Conservation (phyloP, 1,140 invertebrate genomes). For the Papilio polytes region DNA sequence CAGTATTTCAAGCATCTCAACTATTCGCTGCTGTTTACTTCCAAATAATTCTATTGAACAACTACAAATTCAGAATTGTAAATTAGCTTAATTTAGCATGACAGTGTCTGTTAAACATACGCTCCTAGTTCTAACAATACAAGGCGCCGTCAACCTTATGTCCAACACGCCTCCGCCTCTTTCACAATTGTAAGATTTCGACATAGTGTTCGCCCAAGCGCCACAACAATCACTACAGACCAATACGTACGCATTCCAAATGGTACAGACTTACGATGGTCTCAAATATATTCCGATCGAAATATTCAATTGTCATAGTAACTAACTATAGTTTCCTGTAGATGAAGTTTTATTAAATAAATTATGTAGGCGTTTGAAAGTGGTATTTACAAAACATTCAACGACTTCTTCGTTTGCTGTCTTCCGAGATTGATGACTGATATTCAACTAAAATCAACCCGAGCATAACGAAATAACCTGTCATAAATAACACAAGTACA, state of each 20-base stretch:
- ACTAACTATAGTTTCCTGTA: neutral
- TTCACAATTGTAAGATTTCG: constrained; percentile 77
- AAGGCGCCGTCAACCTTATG: constrained; percentile 44
- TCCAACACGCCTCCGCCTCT: constrained; percentile 62
- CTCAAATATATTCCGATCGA: neutral
- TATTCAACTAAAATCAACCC: neutral
- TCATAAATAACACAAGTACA: constrained; percentile 21
- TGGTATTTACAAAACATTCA: neutral
- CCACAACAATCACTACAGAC: constrained; percentile 41
- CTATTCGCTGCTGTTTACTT: constrained; percentile 5
- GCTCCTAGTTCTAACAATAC: constrained; percentile 27
- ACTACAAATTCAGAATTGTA: constrained; percentile 11
- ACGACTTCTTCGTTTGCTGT: neutral
- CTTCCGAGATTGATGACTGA: neutral
- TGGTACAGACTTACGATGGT: neutral
- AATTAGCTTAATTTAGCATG: constrained; percentile 5
- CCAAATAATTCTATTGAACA: neutral
- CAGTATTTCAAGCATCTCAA: neutral
- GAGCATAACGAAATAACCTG: neutral
- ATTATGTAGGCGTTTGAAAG: neutral
- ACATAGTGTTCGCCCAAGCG: constrained; percentile 57
- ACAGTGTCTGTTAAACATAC: constrained; percentile 6
- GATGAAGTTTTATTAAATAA: neutral
- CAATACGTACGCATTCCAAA: constrained; percentile 5
- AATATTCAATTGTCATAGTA: neutral